phyloP scores from a whole-genome alignment of 2,113 vertebrate species.

The Pagrus major region DNA sequence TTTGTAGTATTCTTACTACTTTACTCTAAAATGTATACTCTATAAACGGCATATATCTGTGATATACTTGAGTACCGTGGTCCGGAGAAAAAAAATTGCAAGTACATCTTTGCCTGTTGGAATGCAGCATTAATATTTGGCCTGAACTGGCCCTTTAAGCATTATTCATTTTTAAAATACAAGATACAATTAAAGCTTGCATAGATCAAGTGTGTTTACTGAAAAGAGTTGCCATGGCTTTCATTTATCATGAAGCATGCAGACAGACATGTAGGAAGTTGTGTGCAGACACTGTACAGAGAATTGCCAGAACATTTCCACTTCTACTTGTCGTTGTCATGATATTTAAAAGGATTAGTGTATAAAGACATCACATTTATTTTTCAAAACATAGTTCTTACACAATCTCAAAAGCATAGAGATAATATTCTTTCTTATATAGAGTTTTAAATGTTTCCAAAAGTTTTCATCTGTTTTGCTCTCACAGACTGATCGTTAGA shows the following conservation, averaged over 20 bases:
- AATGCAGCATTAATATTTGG: too few species aligned
- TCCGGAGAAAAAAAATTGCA: too few species aligned
- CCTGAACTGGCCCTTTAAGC: too few species aligned
- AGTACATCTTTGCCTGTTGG: too few species aligned
- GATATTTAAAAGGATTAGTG: background rate
- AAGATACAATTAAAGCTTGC: background rate
- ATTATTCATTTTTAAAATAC: constrained; percentile 11
- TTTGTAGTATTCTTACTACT: too few species aligned
- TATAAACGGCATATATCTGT: too few species aligned
- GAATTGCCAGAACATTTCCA: background rate
- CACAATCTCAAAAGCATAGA: too few species aligned
- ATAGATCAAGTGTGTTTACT: background rate
- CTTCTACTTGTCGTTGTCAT: background rate
- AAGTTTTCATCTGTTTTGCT: background rate
- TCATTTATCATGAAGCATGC: background rate
- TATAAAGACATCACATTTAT: background rate
- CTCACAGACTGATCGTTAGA: background rate
- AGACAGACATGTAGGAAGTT: background rate
- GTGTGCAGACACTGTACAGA: background rate
- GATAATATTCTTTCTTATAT: background rate
- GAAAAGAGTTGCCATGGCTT: background rate
- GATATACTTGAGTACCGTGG: too few species aligned
- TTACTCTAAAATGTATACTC: too few species aligned
- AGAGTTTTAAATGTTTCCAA: background rate
- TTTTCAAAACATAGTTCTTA: background rate